Base-by-base conservation (phyloP, 2,888 invertebrate genomes). In the Ypsolopha sequella region DNA sequence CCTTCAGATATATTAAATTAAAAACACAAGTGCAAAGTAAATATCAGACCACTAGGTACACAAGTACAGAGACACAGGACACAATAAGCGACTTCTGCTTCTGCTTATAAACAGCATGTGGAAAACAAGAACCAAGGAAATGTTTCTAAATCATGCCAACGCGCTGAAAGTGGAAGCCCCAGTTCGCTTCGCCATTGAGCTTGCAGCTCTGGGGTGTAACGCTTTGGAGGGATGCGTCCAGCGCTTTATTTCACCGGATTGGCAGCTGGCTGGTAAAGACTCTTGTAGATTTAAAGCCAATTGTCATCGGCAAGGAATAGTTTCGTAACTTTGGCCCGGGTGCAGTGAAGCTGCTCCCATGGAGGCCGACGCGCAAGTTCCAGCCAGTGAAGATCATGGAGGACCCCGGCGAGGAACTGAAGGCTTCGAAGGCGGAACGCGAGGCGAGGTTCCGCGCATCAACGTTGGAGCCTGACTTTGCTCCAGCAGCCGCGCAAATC, bases 291-390 rank as follows among this genome's bases (percentile, higher is more conserved):
- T 38, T 24, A 24, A 24, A 24, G 24, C 24, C 24, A 24, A 24
- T 24, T 24, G 24, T 24, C 24, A 24, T 24, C 24, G 24, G 24
- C 24, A 24, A 24, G 24, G 24, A 24, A 24, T 24, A 4, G 24
- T 24, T 33, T n/a, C 9, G 62, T 76, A 77, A 77, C 69, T 57
- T 73, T 69, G 73, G 77, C 78, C 77, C 73, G 68, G 80, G 76
- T 78, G 76, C 88, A 88, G 88, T 89, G 60, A 89, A 89, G 66
- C 88, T 92, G 84, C 89, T 91, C 58, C 90, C 92, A 59, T 87
- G 88, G 73, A 90, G 92, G 67, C 90, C 92, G 64, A 89, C 91
- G 68, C 88, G 92, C 71, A 91, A 89, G 74, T 92, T 92, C 80
- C 89, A 90, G 71, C 84, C 84, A 55, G 88, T 88, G 52, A 76